Evolutionary conservation across 1,140 invertebrate genomes (phyloP).

Genomic region (Drosophila persimilis): DNA sequence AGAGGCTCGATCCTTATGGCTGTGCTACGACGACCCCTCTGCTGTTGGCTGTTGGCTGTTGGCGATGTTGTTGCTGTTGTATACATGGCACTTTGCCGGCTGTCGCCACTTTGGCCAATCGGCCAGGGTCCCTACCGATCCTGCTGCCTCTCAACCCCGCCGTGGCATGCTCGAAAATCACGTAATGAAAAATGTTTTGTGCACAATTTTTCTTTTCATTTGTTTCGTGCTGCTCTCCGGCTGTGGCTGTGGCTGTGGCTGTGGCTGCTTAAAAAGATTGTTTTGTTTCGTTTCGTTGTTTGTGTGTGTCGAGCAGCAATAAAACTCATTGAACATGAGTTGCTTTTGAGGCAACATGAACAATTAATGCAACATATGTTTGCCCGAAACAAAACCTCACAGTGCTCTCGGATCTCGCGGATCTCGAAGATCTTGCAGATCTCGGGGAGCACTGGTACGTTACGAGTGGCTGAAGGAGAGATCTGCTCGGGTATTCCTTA

Average conservation of each 20-base stretch:
- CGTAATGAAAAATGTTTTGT: slow-evolving; percentile 81
- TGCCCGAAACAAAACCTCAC: slow-evolving; percentile 41
- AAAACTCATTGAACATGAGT: slow-evolving; percentile 80
- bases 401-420: slow-evolving; percentile 14
- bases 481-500: slow-evolving; percentile 51
- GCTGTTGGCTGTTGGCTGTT: slow-evolving; percentile 6
- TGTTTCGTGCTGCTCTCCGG: slow-evolving; percentile 49
- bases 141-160: slow-evolving; percentile 7
- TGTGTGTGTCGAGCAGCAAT: slow-evolving; percentile 79
- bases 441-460: neutral
- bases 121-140: neutral
- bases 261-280: slow-evolving; percentile 33
- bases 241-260: slow-evolving; percentile 4
- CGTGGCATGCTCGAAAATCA: slow-evolving; percentile 74
- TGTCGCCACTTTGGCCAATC: slow-evolving; percentile 72
- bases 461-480: neutral
- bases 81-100: slow-evolving; percentile 77
- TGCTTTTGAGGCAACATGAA: slow-evolving; percentile 78
- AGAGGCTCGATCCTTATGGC: slow-evolving; percentile 62
- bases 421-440: slow-evolving; percentile 9
- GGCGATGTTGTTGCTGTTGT: slow-evolving; percentile 50
- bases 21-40: slow-evolving; percentile 61
- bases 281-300: slow-evolving; percentile 68
- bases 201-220: slow-evolving; percentile 80
- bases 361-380: slow-evolving; percentile 81